Conservation (phyloP, 2,888 invertebrate genomes). For the Camponotus fellah region DNA sequence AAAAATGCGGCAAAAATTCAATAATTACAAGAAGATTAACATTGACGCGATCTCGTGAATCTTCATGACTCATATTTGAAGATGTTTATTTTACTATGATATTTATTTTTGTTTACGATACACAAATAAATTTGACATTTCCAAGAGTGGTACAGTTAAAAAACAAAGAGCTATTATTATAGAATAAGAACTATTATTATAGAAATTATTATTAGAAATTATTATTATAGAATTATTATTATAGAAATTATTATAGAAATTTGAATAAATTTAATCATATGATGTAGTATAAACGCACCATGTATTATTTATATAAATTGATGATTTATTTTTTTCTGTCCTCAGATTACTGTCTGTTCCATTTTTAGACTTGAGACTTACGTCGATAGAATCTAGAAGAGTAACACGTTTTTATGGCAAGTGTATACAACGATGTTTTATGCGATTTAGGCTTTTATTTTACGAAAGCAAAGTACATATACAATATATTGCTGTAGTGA, state of each 20-base stretch:
- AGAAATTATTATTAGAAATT: no score
- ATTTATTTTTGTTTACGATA: background rate
- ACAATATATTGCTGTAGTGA: conserved; percentile 20
- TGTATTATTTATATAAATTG: background rate
- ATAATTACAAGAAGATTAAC: background rate
- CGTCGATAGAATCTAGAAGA: background rate
- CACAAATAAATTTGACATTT: background rate
- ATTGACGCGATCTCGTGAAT: background rate
- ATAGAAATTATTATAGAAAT: background rate
- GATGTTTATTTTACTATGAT: background rate
- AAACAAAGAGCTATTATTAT: background rate
- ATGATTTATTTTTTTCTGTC: background rate
- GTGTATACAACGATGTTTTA: background rate
- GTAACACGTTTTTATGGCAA: background rate
- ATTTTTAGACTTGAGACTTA: conserved; percentile 3
- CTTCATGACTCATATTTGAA: background rate
- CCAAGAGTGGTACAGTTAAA: background rate
- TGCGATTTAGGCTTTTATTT: conserved; percentile 33
- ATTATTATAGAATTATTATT: no score
- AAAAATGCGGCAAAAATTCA: background rate
- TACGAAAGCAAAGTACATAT: conserved; percentile 15
- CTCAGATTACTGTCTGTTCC: background rate
- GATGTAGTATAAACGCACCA: background rate
- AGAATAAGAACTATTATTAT: no score
- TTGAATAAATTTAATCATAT: background rate